A percentile compares a stretch with the other conserved stretches of the same genome.
Evolutionary conservation across 2,888 invertebrate genomes (phyloP).

Genomic region (Xanthorhoe designata): DNA sequence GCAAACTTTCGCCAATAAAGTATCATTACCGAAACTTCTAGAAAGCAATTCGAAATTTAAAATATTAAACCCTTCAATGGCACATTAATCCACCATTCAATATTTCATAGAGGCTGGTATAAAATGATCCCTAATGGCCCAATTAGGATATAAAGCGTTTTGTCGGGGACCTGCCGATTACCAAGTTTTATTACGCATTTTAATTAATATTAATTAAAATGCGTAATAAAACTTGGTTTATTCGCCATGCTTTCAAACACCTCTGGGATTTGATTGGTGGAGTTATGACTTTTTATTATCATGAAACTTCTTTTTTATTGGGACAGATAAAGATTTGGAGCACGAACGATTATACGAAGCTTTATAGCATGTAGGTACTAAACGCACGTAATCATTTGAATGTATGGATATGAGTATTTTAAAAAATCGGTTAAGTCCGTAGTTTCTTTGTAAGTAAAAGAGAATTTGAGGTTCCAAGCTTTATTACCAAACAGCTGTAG

Average conservation of each 20-base stretch:
- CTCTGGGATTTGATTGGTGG: conserved; percentile 4
- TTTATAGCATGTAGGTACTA: too few species aligned
- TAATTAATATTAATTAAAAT: conserved; percentile 46
- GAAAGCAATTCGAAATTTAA: conserved; percentile 22
- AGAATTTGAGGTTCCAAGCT: too few species aligned
- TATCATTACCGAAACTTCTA: conserved; percentile 15
- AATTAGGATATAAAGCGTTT: conserved; percentile 42
- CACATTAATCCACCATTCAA: conserved; percentile 36
- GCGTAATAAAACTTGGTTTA: conserved; percentile 28
- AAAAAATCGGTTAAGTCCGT: too few species aligned
- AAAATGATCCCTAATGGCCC: conserved; percentile 42
- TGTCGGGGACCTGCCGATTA: conserved; percentile 39
- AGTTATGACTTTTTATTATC: conserved; percentile 12
- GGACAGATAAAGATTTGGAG: neutral
- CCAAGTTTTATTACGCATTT: too few species aligned
- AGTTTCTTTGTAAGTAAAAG: too few species aligned
- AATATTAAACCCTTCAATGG: conserved; percentile 29
- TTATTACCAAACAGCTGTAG: too few species aligned
- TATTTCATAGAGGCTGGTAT: conserved; percentile 38
- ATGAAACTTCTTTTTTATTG: conserved; percentile 7
- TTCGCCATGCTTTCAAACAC: conserved; percentile 3
- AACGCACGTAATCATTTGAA: too few species aligned
- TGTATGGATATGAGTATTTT: too few species aligned
- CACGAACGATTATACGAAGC: neutral
- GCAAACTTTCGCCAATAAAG: conserved; percentile 26